These are phyloP conservation scores for Salvelinus namaycush DNA, from an alignment of 2,113 vertebrate genomes.

Conservation along the genomic window DNA sequence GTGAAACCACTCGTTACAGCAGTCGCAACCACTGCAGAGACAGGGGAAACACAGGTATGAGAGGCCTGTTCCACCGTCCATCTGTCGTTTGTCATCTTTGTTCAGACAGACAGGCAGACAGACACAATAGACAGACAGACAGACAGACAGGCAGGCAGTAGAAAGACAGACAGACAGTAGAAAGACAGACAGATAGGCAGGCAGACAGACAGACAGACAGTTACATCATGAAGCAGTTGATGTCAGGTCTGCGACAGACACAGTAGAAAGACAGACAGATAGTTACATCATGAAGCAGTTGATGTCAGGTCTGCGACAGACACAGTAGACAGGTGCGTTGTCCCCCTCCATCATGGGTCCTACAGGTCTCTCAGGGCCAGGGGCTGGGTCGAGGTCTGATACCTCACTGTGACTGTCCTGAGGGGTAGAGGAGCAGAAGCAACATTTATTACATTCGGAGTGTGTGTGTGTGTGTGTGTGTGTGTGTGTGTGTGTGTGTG, in stretches of 20 bases:
- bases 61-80: too few species aligned
- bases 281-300: conserved; percentile 1
- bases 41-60: neutral
- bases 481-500: neutral
- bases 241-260: neutral
- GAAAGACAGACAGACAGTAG: too few species aligned
- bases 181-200: too few species aligned
- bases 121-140: too few species aligned
- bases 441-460: too few species aligned
- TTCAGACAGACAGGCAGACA: too few species aligned
- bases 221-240: conserved; percentile 1
- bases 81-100: too few species aligned
- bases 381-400: neutral
- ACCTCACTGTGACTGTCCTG: conserved; percentile 1
- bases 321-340: neutral
- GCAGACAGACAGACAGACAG: neutral
- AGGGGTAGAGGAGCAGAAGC: neutral
- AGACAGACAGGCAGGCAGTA: too few species aligned
- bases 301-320: neutral
- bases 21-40: conserved; percentile 85
- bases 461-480: neutral
- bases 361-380: neutral
- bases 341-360: neutral
- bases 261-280: too few species aligned
- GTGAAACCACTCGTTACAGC: conserved; percentile 94